Evolutionary conservation across 2,797 vertebrate genomes (phyloP), one percentile per base, ranked within the genome.

Genomic region (Poeciliopsis infans): DNA sequence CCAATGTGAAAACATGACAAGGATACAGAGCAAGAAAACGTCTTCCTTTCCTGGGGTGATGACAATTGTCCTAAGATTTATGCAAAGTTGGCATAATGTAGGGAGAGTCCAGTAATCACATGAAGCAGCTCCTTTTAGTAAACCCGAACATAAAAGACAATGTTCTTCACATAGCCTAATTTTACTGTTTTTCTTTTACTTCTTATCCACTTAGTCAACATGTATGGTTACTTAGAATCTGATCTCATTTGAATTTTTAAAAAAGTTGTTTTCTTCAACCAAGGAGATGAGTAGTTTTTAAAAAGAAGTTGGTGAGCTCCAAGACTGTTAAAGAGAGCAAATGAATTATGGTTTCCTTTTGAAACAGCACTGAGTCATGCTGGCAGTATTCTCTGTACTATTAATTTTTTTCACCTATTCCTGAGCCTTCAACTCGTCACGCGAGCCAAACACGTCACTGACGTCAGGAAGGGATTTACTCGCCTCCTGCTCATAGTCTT

Each of bases 1-100:
- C 90, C 91, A 90, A 84, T 83, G 83, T 92, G 89, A 93, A 93
- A 94, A 94, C 93, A 94, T 92, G 94, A 95, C 92, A 91, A 94
- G 94, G 93, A 94, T 95, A 85, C 94, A 92, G 93, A 93, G 87
- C 89, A 45, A 90, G 92, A 89, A 88, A 93, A 90, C 83, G 86
- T 90, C 86, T 95, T 95, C 91, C 94, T 94, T 84, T 93, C 86
- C 84, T 78, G 79, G 75, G 88, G 87, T 91, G 93, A 92, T 95
- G 92, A 91, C 87, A 92, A 92, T 91, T 86, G 86, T 85, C 83
- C 84, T 36, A 61, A 92, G 91, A 95, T 94, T 94, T 93, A 94
- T 92, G 89, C 73, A 64, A 85, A 47, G 79, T 85, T 92, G 90
- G 93, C 88, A 88, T 75, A 66, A 80, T 80, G 72, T 66, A 72